A percentile compares a stretch with the other conserved stretches of the same genome.
Conservation (phyloP, 37 sponge, comb jelly and placozoan species). For the Chondrosia reniformis region DNA sequence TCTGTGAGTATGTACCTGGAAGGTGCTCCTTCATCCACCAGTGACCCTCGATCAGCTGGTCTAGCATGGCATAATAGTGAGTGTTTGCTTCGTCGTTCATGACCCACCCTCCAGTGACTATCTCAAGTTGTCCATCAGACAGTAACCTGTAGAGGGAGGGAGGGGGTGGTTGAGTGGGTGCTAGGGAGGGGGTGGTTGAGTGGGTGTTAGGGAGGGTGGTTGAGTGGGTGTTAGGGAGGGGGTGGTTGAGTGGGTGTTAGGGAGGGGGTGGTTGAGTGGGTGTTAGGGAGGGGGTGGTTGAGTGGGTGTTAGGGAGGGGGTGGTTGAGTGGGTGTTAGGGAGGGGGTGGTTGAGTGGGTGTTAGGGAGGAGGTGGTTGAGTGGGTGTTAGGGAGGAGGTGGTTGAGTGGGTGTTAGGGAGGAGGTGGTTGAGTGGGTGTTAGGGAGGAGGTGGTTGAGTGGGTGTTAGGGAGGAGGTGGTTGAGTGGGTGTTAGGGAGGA, state of each 20-base stretch:
- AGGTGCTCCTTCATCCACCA: conserved; percentile 76
- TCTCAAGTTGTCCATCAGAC: conserved; percentile 81
- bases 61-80: conserved; percentile 92
- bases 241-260: background rate
- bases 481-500: no score
- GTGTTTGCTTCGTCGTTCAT: conserved; percentile 99
- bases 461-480: background rate
- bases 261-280: background rate
- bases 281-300: no score
- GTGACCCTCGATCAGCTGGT: conserved; percentile 93
- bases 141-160: conserved; percentile 39
- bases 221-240: background rate
- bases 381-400: background rate
- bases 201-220: background rate
- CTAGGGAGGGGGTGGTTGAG: background rate
- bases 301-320: background rate
- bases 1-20: conserved; percentile 53
- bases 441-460: background rate
- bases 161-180: background rate
- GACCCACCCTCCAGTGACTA: conserved; percentile 97
- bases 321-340: background rate
- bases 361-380: no score
- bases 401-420: background rate
- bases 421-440: background rate
- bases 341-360: background rate